Evolutionary conservation across 1,140 invertebrate genomes (phyloP).

Genomic region (Macrobrachium rosenbergii): DNA sequence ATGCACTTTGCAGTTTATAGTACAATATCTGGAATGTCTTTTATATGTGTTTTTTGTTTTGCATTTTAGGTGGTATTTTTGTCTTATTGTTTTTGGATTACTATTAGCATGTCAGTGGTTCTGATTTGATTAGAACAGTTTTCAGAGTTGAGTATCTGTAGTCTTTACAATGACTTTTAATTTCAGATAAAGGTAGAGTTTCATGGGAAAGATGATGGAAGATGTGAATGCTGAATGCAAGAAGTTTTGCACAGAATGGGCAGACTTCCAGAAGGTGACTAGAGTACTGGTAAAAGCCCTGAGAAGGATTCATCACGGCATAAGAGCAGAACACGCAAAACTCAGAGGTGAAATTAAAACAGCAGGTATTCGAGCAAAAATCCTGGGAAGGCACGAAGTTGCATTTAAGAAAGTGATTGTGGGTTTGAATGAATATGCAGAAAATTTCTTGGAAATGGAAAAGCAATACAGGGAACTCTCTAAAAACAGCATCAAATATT

Average conservation of each 20-base stretch:
- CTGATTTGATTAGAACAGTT: not conserved
- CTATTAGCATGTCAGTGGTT: too few species aligned
- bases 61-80: too few species aligned
- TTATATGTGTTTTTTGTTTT: too few species aligned
- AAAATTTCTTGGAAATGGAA: conserved; percentile 62
- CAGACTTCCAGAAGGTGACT: conserved; percentile 55
- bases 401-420: conserved; percentile 53
- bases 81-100: too few species aligned
- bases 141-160: conserved; percentile 14
- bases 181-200: conserved; percentile 24
- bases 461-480: conserved; percentile 39
- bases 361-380: conserved; percentile 33
- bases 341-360: conserved; percentile 27
- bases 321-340: conserved; percentile 36
- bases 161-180: not conserved
- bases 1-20: too few species aligned
- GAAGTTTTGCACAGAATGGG: conserved; percentile 55
- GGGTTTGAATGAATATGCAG: conserved; percentile 53
- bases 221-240: conserved; percentile 58
- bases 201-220: conserved; percentile 48
- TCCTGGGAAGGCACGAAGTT: conserved; percentile 48
- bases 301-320: conserved; percentile 51
- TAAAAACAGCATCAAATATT: conserved; percentile 44
- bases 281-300: conserved; percentile 47
- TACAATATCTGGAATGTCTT: too few species aligned